Conservation (phyloP, 2,888 invertebrate genomes). For the Athetis lepigone region DNA sequence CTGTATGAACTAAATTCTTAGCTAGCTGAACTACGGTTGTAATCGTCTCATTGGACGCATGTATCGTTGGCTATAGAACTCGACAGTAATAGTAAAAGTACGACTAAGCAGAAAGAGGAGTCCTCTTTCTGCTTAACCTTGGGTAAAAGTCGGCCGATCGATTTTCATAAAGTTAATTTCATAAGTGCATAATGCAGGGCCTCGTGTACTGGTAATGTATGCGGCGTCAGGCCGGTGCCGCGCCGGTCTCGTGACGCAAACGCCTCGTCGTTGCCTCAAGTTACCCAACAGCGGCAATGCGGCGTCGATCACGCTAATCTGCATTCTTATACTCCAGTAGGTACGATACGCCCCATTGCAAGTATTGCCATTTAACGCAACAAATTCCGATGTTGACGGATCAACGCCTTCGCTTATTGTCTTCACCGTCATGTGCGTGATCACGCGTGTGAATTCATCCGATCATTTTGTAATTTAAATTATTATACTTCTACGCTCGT, state of each 20-base stretch:
- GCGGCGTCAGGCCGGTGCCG: slow-evolving; percentile 42
- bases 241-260: slow-evolving; percentile 65
- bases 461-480: slow-evolving; percentile 52
- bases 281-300: slow-evolving; percentile 83
- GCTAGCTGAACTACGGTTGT: slow-evolving; percentile 3
- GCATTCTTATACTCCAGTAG: slow-evolving; percentile 68
- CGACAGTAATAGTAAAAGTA: slow-evolving; percentile 7
- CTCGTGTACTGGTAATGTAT: slow-evolving; percentile 59
- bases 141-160: slow-evolving; percentile 68
- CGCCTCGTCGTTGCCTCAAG: slow-evolving; percentile 67
- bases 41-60: slow-evolving; percentile 10
- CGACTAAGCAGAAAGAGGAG: slow-evolving; percentile 38
- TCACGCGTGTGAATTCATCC: slow-evolving; percentile 33
- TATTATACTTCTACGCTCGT: slow-evolving; percentile 46
- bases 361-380: slow-evolving; percentile 46
- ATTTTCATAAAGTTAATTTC: slow-evolving; percentile 67
- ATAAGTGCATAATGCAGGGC: slow-evolving; percentile 71
- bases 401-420: slow-evolving; percentile 34
- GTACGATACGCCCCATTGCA: slow-evolving; percentile 33
- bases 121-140: slow-evolving; percentile 60
- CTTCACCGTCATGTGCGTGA: slow-evolving; percentile 40
- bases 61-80: slow-evolving; percentile 12
- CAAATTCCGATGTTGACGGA: slow-evolving; percentile 45
- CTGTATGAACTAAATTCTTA: not conserved
- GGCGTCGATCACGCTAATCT: slow-evolving; percentile 80